Evolutionary conservation across 2,113 vertebrate species (phyloP).

Genomic region (Malurus alboscapulatus): DNA sequence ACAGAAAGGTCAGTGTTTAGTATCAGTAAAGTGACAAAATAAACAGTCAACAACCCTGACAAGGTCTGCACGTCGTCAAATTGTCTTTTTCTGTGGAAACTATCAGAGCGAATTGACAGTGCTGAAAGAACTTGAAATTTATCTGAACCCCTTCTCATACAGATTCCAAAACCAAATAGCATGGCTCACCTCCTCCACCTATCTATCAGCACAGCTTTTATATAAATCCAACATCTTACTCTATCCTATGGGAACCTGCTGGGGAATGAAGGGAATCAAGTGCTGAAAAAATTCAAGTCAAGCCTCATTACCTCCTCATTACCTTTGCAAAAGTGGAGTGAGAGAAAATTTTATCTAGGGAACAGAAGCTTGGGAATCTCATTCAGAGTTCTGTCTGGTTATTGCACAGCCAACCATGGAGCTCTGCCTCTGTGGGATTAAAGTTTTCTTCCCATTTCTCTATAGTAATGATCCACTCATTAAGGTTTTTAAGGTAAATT

Average conservation of each 20-base stretch:
- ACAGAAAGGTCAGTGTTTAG: constrained; percentile 70
- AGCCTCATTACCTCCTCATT: constrained; percentile 96
- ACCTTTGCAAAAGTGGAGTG: constrained; percentile 87
- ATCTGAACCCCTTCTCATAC: constrained; percentile 57
- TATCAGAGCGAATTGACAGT: constrained; percentile 56
- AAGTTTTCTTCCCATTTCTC: constrained; percentile 82
- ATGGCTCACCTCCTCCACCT: constrained; percentile 70
- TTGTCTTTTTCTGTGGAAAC: constrained; percentile 61
- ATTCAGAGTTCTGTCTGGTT: constrained; percentile 79
- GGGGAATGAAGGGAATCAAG: constrained; percentile 76
- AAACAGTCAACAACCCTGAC: constrained; percentile 64
- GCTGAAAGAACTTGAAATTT: constrained; percentile 66
- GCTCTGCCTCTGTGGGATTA: constrained; percentile 78
- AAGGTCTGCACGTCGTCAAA: constrained; percentile 67
- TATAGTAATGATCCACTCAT: constrained; percentile 82
- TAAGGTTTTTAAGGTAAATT: constrained; percentile 85
- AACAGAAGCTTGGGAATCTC: constrained; percentile 81
- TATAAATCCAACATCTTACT: constrained; percentile 77
- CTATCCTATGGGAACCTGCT: constrained; percentile 84
- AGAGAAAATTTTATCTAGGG: constrained; percentile 77
- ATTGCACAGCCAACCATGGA: constrained; percentile 85
- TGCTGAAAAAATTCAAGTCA: constrained; percentile 85
- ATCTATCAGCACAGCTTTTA: constrained; percentile 78
- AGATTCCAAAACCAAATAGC: constrained; percentile 67
- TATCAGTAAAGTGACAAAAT: constrained; percentile 74